Evolutionary conservation across 2,888 invertebrate genomes (phyloP), one percentile per base, ranked within the genome.

Genomic region (Eulithis testata): DNA sequence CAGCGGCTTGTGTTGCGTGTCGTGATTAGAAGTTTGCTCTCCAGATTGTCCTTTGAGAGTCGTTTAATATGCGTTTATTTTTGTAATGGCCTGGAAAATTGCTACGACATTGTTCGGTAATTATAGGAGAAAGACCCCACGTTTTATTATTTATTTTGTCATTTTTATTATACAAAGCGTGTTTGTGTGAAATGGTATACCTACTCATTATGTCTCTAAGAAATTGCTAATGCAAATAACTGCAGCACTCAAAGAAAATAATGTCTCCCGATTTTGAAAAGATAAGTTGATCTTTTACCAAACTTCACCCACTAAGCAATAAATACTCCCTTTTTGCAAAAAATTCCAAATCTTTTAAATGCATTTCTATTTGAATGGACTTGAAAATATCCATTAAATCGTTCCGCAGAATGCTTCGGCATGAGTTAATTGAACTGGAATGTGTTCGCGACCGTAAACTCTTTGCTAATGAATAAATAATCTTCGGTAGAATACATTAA

Each of bases 11-110:
- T 65, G 65, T 59, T 67, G 69, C 66, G 65, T 59, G 53, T 60
- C 71, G 66, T 72, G 69, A 68, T 72, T 63, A 65, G 69, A 56
- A 70, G 61, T 73, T 66, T 64, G 50, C 54, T 50, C 53, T 64
- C 61, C 70, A 67, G 61, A 61, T 71, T 67, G 62, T 61, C 70
- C 61, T 71, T 71, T 67, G 61, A 66, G 69, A 73, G 71, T 69
- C 63, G 71, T 78, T 73, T 69, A 68, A 51, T 56, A 70, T 65
- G 65, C 57, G 70, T 73, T 73, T 66, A 66, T 44, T 63, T 66
- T 49, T 49, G 54, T 60, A 54, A 59, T 60, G 53, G 52, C 36
- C 44, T 49, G 55, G 31, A 49, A 61, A 68, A 66, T 53, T 55
- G 54, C 37, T 49, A 44, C 8, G 27, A 43, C 47, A 27, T 65